A percentile compares a stretch with the other conserved stretches of the same genome.
phyloP scores from a whole-genome alignment of 2,113 vertebrate species.

The Brachypteracias leptosomus region DNA sequence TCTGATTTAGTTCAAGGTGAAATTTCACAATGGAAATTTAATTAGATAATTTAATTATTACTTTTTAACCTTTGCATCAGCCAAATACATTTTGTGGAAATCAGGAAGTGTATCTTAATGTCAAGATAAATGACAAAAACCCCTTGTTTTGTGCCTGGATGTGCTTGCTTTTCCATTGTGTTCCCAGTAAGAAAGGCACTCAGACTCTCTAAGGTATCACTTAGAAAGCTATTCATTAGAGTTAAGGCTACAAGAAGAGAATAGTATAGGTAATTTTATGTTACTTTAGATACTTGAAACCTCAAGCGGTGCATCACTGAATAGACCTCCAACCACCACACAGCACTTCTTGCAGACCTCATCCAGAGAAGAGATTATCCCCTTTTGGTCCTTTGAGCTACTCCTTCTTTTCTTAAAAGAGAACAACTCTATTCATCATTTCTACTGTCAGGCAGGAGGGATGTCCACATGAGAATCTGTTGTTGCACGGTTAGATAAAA shows the following conservation, averaged over 20 bases:
- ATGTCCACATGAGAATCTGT: background rate
- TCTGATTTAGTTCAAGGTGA: background rate
- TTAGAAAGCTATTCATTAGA: background rate
- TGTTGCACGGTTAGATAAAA: background rate
- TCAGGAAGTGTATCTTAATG: background rate
- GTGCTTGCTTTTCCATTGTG: background rate
- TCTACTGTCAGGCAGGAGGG: background rate
- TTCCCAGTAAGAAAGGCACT: background rate
- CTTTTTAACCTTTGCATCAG: background rate
- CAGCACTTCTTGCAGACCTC: accelerated
- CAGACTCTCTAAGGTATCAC: background rate
- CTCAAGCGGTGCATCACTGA: too few species aligned
- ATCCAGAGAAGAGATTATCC: background rate
- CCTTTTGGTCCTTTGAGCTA: background rate
- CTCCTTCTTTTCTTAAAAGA: background rate
- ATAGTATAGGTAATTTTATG: background rate
- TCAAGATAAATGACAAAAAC: background rate
- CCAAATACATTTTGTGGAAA: background rate
- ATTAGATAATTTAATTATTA: background rate
- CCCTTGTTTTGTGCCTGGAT: background rate
- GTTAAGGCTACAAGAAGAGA: background rate
- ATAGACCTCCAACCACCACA: accelerated
- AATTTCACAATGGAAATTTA: background rate
- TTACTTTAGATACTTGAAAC: background rate
- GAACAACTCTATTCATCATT: background rate